Conservation (phyloP, 1,140 invertebrate species). For the Sinella curviseta region DNA sequence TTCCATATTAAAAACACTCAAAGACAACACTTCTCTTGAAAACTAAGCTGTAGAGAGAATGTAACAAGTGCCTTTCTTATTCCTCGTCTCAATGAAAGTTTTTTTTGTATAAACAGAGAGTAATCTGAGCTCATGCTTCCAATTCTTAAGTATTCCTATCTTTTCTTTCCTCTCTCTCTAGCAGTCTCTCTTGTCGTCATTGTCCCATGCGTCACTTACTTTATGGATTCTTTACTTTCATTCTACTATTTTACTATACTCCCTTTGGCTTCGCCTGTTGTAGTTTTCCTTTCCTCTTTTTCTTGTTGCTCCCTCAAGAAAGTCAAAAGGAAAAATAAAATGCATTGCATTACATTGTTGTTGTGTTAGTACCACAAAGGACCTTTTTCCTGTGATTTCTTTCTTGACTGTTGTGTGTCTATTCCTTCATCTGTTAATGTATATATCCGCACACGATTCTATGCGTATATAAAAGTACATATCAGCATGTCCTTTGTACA, state of each 20-base stretch:
- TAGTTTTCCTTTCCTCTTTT: neutral
- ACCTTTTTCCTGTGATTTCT: constrained; percentile 27
- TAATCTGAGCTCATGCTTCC: neutral
- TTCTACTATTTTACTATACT: too few species aligned
- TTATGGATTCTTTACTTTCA: neutral
- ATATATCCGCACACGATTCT: neutral
- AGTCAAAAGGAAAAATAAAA: constrained; percentile 11
- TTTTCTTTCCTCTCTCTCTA: neutral
- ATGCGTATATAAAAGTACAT: too few species aligned
- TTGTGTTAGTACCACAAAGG: constrained; percentile 10
- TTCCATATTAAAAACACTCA: neutral
- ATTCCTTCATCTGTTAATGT: neutral
- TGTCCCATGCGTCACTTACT: constrained; percentile 22
- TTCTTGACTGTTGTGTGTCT: neutral
- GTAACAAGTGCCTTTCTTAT: constrained; percentile 7
- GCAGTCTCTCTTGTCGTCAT: neutral
- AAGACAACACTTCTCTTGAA: neutral
- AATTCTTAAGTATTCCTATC: constrained; percentile 13
- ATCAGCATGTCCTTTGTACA: too few species aligned
- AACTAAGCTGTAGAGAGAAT: neutral
- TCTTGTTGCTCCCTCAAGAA: constrained; percentile 22
- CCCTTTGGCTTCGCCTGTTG: neutral
- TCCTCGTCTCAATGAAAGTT: neutral
- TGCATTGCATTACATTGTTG: neutral
- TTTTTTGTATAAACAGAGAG: neutral